These are phyloP conservation scores for Myotis yumanensis DNA, from an alignment of 2,113 vertebrate species.

Conservation along the genomic window DNA sequence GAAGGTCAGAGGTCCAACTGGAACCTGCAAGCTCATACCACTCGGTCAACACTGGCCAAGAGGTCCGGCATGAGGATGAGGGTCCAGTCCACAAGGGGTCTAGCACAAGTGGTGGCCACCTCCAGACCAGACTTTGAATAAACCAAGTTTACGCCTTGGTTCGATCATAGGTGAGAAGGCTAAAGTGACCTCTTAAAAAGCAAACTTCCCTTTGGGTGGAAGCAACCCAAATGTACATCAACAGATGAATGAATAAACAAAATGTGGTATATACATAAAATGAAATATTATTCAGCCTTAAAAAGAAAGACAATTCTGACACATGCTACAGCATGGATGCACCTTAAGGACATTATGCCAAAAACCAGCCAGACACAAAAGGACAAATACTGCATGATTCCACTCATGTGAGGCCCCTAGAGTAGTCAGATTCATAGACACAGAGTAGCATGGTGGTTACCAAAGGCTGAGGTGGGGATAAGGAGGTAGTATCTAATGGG, in stretches of 20 bases:
- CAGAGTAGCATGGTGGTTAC: neutral
- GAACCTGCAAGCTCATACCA: neutral
- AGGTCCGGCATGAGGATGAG: neutral
- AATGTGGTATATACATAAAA: fast-evolving
- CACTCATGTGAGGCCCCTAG: neutral
- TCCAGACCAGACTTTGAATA: neutral
- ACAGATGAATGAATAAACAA: neutral
- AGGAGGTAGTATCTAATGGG: neutral
- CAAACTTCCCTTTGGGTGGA: conserved; percentile 83
- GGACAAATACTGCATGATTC: neutral
- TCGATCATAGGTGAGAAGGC: neutral
- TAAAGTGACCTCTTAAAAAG: neutral
- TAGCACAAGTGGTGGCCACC: neutral
- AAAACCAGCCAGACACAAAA: neutral
- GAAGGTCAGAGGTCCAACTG: neutral
- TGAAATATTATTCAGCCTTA: neutral
- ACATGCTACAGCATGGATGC: fast-evolving
- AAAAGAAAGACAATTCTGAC: neutral
- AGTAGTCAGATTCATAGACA: neutral
- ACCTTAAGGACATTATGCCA: neutral
- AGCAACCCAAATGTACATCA: neutral
- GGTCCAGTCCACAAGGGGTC: neutral
- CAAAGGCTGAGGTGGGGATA: no score
- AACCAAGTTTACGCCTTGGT: neutral
- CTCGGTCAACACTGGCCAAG: neutral